Percentiles rank a stretch among this genome's conserved stretches.
phyloP scores from a whole-genome alignment of 2,797 vertebrate species.

The Rhodeus uyekii region DNA sequence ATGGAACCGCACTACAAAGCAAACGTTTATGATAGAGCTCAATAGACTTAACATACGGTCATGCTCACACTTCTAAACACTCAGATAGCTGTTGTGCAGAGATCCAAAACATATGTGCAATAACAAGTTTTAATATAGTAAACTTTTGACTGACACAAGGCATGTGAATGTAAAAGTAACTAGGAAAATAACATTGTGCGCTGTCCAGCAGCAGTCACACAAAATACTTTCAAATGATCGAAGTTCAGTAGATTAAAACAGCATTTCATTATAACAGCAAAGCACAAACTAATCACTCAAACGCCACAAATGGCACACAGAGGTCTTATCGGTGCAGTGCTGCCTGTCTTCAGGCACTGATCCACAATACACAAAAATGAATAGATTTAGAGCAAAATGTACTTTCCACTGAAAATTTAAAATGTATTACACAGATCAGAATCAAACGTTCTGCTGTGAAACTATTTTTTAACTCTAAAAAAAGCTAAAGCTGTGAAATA shows the following conservation, averaged over 20 bases:
- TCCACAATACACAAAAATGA: neutral
- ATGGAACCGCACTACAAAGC: slow-evolving; percentile 53
- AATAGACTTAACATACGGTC: slow-evolving; percentile 13
- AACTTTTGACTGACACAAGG: neutral
- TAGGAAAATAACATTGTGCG: neutral
- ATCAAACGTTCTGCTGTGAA: neutral
- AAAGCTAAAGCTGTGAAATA: no score
- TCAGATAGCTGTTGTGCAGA: slow-evolving; percentile 11
- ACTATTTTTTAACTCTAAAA: no score
- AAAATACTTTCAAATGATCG: neutral
- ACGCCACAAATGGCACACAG: neutral
- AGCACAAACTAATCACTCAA: slow-evolving; percentile 6
- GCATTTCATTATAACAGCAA: slow-evolving; percentile 5
- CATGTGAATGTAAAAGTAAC: neutral
- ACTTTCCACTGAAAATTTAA: neutral
- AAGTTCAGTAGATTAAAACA: neutral
- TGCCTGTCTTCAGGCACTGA: neutral
- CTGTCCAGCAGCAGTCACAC: neutral
- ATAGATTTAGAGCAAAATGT: neutral
- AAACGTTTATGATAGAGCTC: slow-evolving; percentile 24
- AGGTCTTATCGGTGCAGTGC: slow-evolving; percentile 5
- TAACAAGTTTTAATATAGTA: neutral
- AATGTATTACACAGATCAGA: no score
- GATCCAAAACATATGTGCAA: slow-evolving; percentile 2
- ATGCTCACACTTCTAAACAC: slow-evolving; percentile 16